Percentiles rank a stretch among this genome's conserved stretches.
These are phyloP conservation scores for Stegodyphus mimosarum DNA, from an alignment of 1,140 invertebrate genomes.

Conservation along the genomic window DNA sequence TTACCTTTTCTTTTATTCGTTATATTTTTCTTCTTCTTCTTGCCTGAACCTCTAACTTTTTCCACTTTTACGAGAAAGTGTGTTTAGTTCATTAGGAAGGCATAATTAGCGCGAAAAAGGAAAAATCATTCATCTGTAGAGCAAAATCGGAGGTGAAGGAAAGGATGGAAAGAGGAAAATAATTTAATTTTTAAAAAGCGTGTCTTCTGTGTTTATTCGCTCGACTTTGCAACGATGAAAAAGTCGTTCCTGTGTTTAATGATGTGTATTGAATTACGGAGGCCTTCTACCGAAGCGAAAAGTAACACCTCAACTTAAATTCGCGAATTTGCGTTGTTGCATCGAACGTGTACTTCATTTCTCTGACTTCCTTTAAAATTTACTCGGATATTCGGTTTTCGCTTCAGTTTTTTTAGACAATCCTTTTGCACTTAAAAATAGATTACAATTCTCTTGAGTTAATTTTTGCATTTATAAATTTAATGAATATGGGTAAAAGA, in stretches of 20 bases:
- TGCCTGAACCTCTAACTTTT: neutral
- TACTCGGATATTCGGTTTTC: no score
- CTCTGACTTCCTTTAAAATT: no score
- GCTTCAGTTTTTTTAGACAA: no score
- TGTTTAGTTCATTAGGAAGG: conserved; percentile 53
- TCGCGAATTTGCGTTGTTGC: no score
- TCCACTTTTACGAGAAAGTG: conserved; percentile 9
- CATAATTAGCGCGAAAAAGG: conserved; percentile 49
- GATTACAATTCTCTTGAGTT: no score
- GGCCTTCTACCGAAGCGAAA: conserved; percentile 19
- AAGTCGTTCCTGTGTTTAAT: conserved; percentile 56
- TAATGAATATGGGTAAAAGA: no score
- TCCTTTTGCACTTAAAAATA: no score
- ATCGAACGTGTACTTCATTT: no score
- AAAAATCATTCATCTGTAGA: conserved; percentile 37
- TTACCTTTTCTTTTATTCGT: conserved; percentile 13
- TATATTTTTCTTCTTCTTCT: neutral
- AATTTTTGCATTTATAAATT: no score
- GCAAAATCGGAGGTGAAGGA: neutral
- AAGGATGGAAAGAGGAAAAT: neutral
- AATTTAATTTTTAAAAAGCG: conserved; percentile 47
- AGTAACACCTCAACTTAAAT: conserved; percentile 49
- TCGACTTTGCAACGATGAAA: conserved; percentile 51
- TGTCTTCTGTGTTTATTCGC: conserved; percentile 56
- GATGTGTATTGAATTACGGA: conserved; percentile 55